A percentile compares a stretch with the other conserved stretches of the same genome.
These are phyloP conservation scores for Aspiorhynchus laticeps DNA, from an alignment of 2,113 vertebrate genomes.

Conservation along the genomic window DNA sequence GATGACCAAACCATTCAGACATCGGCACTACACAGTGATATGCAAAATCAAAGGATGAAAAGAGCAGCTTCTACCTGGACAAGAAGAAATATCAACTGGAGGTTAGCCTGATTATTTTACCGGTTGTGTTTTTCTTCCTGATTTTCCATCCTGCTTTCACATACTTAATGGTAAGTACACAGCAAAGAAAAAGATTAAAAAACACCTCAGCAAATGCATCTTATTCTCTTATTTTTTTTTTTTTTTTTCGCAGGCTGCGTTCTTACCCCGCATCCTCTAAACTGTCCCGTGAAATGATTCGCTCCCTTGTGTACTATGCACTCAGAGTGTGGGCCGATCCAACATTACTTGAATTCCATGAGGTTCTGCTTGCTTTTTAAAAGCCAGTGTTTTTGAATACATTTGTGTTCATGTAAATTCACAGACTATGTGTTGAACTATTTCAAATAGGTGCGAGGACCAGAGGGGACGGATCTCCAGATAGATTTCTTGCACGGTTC, in stretches of 20 bases:
- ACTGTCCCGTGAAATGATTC: slow-evolving; percentile 70
- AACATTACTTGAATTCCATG: slow-evolving; percentile 71
- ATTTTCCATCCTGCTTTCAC: neutral
- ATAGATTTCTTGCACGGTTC: slow-evolving; percentile 70
- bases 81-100: slow-evolving; percentile 78
- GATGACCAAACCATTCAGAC: slow-evolving; percentile 34
- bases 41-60: slow-evolving; percentile 46
- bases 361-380: slow-evolving; percentile 58
- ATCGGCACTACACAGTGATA: slow-evolving; percentile 27
- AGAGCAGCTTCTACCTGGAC: slow-evolving; percentile 65
- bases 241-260: slow-evolving; percentile 62
- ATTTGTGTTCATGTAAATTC: neutral
- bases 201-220: neutral
- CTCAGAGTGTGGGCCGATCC: slow-evolving; percentile 71
- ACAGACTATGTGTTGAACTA: neutral
- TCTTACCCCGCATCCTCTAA: slow-evolving; percentile 66
- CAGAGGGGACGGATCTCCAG: slow-evolving; percentile 65
- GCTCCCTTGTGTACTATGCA: slow-evolving; percentile 75
- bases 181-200: neutral
- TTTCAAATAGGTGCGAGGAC: slow-evolving; percentile 62
- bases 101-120: slow-evolving; percentile 58
- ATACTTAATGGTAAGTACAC: neutral
- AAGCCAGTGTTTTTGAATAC: neutral
- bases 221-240: neutral
- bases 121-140: neutral